Base-by-base conservation (phyloP, 2,797 vertebrate species). In the Labroides dimidiatus region DNA sequence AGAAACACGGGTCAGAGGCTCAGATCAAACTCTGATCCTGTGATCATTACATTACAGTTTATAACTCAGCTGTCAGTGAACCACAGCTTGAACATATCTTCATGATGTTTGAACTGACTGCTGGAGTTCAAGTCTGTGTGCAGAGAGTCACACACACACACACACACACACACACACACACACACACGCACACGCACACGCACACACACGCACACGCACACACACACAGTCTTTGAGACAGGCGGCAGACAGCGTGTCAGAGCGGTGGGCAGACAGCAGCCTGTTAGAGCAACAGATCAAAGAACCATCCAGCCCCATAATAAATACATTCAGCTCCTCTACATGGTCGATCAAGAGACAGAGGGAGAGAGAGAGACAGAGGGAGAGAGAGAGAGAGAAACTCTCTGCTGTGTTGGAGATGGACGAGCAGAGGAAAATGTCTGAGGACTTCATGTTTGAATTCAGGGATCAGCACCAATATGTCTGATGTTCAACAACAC, bases 261-360 rank as follows among this genome's bases (percentile, higher is more conserved):
- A 59, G 70, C 14, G 27, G 51, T 54, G 33, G 50, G 74, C 62
- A 51, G 66, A 79, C 69, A 63, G 64, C 51, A 72, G 68, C 43
- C 55, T 69, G 68, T 77, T 51, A 55, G 62, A 43, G 10, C 17
- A 20, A n/a, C 69, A 62, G 55, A 82, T 80, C 76, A 85, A 80
- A 80, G 79, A 66, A 30, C 41, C 30, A 4, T 20, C 3, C 41
- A 39, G 47, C 61, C 50, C 20, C 33, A 36, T 53, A 44, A 56
- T 56, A 71, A 66, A 83, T 52, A 52, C 60, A 72, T 53, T 49
- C 64, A 53, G 27, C 62, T 67, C 19, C 14, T 54, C 57, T 48
- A 49, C 54, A 57, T 45, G 44, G 41, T 36, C 44, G 39, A 57
- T 23, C 37, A 55, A 50, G 48, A 54, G 19, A 64, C 4, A 43